A percentile compares a stretch with the other conserved stretches of the same genome.
Evolutionary conservation across 1,140 invertebrate genomes (phyloP).

Genomic region (Drosophila nikananu): DNA sequence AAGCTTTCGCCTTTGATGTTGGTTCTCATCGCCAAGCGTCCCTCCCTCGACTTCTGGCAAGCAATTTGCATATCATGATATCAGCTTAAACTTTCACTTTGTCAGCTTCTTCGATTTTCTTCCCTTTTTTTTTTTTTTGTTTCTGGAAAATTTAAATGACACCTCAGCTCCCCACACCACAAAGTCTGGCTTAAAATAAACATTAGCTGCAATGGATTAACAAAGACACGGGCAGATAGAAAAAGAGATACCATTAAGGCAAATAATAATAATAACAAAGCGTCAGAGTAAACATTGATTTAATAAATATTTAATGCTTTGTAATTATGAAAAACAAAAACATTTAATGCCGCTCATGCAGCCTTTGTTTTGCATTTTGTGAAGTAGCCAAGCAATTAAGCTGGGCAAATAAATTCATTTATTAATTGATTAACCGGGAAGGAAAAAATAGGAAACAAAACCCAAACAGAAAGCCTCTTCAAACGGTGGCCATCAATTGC

Average conservation of each 20-base stretch:
- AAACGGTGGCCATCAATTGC: constrained; percentile 55
- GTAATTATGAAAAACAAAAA: constrained; percentile 54
- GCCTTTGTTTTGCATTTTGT: constrained; percentile 55
- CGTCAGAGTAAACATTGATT: constrained; percentile 53
- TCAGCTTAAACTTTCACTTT: constrained; percentile 67
- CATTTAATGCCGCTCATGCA: constrained; percentile 65
- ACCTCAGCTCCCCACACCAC: constrained; percentile 7
- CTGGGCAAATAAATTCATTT: constrained; percentile 73
- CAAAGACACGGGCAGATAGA: not conserved
- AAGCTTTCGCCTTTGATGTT: constrained; percentile 54
- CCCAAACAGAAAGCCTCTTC: constrained; percentile 10
- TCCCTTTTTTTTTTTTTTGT: constrained; percentile 4
- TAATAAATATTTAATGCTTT: constrained; percentile 71
- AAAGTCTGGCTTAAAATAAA: constrained; percentile 5
- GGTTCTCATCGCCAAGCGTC: constrained; percentile 18
- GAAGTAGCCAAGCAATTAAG: constrained; percentile 72
- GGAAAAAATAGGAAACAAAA: constrained; percentile 1
- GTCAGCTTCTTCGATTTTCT: constrained; percentile 48
- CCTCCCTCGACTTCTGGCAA: constrained; percentile 45
- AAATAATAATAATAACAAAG: constrained; percentile 28
- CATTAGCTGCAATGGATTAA: constrained; percentile 8
- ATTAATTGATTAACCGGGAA: constrained; percentile 60
- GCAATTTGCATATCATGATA: constrained; percentile 82
- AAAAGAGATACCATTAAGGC: constrained; percentile 21
- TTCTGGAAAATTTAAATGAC: constrained; percentile 50